phyloP scores from a whole-genome alignment of 2,797 vertebrate genomes.

The Ctenopoma kingsleyae region DNA sequence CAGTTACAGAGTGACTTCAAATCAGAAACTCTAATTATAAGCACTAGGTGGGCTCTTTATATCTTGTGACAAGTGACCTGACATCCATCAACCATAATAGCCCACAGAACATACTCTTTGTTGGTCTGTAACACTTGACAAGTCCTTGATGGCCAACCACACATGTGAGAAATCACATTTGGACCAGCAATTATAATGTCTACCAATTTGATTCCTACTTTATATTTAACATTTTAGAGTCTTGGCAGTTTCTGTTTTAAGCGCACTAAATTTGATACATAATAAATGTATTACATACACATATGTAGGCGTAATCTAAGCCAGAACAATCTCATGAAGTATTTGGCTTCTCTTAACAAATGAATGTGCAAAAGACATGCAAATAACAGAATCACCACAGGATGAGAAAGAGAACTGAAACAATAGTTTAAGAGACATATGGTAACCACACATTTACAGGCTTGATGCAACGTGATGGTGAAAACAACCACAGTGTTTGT shows the following conservation, averaged over 20 bases:
- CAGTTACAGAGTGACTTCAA: background rate
- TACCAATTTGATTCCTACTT: background rate
- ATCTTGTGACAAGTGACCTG: slow-evolving; percentile 17
- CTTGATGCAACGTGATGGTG: background rate
- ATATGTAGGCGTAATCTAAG: background rate
- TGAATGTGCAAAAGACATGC: background rate
- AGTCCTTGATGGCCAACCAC: background rate
- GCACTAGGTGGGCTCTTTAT: slow-evolving; percentile 10
- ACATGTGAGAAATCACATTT: background rate
- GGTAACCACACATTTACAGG: background rate
- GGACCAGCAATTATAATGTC: background rate
- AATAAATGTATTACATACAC: background rate
- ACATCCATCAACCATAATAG: slow-evolving; percentile 10
- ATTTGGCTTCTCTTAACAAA: background rate
- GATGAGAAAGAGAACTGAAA: background rate
- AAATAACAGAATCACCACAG: background rate
- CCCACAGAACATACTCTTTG: slow-evolving; percentile 1
- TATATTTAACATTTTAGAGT: background rate
- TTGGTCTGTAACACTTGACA: background rate
- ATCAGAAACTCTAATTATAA: slow-evolving; percentile 6
- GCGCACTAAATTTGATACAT: background rate
- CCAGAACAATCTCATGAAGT: background rate
- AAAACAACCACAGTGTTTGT: background rate
- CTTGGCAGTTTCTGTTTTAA: background rate
- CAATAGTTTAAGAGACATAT: background rate